Conservation (phyloP, 2,797 vertebrate genomes). For the Garrulus glandarius region DNA sequence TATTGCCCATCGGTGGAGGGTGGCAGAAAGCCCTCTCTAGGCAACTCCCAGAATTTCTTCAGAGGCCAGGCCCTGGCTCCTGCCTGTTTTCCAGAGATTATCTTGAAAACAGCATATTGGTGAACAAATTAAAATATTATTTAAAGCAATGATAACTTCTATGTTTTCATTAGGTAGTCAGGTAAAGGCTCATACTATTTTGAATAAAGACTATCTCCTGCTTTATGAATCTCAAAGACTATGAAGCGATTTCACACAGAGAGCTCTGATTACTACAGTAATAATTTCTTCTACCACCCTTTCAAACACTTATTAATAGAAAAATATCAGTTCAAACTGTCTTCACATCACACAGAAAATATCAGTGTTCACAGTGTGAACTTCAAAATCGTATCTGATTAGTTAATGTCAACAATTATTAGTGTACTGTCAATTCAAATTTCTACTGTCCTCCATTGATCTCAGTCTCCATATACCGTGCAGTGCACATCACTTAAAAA, state of each 20-base stretch:
- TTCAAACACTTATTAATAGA: constrained; percentile 68
- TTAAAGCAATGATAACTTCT: constrained; percentile 21
- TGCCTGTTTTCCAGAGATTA: constrained; percentile 19
- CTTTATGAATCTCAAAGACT: constrained; percentile 26
- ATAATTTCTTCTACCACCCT: constrained; percentile 71
- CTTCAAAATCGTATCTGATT: constrained; percentile 47
- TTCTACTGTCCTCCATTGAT: not conserved
- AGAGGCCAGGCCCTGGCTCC: not conserved
- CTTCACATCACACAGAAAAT: constrained; percentile 49
- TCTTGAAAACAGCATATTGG: not conserved
- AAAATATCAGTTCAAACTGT: constrained; percentile 33
- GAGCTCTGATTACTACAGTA: constrained; percentile 69
- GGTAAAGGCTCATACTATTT: constrained; percentile 43
- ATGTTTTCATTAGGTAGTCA: constrained; percentile 18
- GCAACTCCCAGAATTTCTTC: not conserved
- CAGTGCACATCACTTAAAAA: not conserved
- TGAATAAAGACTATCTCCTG: constrained; percentile 28
- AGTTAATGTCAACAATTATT: constrained; percentile 12
- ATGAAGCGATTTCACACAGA: constrained; percentile 71
- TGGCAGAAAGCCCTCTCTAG: not conserved
- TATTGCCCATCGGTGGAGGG: not conserved
- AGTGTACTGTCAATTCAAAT: not conserved
- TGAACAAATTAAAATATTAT: not conserved
- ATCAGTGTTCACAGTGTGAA: constrained; percentile 44
- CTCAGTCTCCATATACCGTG: not conserved